These are phyloP conservation scores for Benthosema pterotum DNA, from an alignment of 2,797 vertebrate genomes.

Conservation along the genomic window DNA sequence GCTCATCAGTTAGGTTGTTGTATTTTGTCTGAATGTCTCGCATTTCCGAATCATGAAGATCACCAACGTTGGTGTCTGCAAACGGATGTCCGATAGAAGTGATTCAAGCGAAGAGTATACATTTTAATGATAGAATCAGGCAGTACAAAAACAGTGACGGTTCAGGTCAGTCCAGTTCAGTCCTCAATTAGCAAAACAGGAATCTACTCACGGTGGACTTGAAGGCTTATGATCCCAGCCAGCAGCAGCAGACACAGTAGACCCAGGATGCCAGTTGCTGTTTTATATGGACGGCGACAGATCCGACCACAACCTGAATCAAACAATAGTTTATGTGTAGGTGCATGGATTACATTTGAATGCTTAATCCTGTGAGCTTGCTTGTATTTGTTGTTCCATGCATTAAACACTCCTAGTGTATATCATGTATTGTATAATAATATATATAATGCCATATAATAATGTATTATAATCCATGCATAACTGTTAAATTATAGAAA, in stretches of 20 bases:
- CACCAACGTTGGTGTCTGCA: slow-evolving; percentile 21
- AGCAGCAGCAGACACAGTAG: slow-evolving; percentile 39
- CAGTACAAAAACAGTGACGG: neutral
- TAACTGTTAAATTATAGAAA: too few relatives aligned
- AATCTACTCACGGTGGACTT: slow-evolving; percentile 39
- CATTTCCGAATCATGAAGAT: neutral
- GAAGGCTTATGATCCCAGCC: slow-evolving; percentile 26
- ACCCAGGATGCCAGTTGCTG: slow-evolving; percentile 15
- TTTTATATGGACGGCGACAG: slow-evolving; percentile 14
- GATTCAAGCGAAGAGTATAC: neutral
- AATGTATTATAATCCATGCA: too few relatives aligned
- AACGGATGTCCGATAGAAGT: neutral
- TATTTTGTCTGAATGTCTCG: neutral
- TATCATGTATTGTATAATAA: too few relatives aligned
- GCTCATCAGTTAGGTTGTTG: slow-evolving; percentile 12
- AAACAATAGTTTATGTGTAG: neutral
- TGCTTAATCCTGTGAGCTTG: neutral
- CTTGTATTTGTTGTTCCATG: neutral
- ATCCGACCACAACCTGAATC: slow-evolving; percentile 14
- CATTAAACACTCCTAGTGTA: too few relatives aligned
- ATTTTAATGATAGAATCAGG: neutral
- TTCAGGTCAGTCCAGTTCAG: neutral
- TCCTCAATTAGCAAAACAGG: neutral
- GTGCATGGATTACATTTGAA: neutral
- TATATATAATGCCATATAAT: too few relatives aligned